Evolutionary conservation across 2,888 invertebrate species (phyloP).

Genomic region (Cacoxenus indagator): DNA sequence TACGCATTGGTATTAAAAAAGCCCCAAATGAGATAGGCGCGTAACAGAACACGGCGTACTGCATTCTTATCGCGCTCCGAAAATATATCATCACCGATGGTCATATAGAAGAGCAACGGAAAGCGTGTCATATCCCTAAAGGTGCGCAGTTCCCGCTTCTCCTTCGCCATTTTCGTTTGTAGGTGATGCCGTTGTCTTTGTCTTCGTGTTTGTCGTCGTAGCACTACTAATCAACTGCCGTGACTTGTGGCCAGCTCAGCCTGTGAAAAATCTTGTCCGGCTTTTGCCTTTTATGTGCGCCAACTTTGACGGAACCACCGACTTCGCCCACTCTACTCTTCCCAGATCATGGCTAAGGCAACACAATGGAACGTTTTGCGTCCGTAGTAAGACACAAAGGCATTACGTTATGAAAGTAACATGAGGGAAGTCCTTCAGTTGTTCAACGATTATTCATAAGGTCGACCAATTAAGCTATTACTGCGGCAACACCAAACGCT

Average conservation of each 20-base stretch:
- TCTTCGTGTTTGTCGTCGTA: not conserved
- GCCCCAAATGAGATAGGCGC: slow-evolving; percentile 45
- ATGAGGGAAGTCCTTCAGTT: slow-evolving; percentile 12
- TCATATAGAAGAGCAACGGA: slow-evolving; percentile 54
- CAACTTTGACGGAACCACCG: too few relatives aligned
- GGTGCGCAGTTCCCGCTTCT: slow-evolving; percentile 32
- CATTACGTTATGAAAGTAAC: slow-evolving; percentile 5
- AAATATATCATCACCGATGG: slow-evolving; percentile 60
- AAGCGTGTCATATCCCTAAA: slow-evolving; percentile 53
- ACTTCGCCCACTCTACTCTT: too few relatives aligned
- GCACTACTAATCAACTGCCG: not conserved
- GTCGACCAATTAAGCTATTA: slow-evolving; percentile 15
- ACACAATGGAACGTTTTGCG: too few relatives aligned
- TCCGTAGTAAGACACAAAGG: not conserved
- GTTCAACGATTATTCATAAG: slow-evolving; percentile 13
- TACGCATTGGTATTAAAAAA: slow-evolving; percentile 56
- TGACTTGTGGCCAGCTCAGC: not conserved
- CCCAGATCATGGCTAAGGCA: too few relatives aligned
- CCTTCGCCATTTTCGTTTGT: slow-evolving; percentile 10
- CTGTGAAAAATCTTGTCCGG: not conserved
- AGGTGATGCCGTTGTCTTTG: not conserved
- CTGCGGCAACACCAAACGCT: not conserved
- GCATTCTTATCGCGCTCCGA: slow-evolving; percentile 44
- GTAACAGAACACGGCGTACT: slow-evolving; percentile 41
- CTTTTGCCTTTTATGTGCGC: not conserved